Base-by-base conservation (phyloP, 2,797 vertebrate species). In the Pangasius sanitwongsei region DNA sequence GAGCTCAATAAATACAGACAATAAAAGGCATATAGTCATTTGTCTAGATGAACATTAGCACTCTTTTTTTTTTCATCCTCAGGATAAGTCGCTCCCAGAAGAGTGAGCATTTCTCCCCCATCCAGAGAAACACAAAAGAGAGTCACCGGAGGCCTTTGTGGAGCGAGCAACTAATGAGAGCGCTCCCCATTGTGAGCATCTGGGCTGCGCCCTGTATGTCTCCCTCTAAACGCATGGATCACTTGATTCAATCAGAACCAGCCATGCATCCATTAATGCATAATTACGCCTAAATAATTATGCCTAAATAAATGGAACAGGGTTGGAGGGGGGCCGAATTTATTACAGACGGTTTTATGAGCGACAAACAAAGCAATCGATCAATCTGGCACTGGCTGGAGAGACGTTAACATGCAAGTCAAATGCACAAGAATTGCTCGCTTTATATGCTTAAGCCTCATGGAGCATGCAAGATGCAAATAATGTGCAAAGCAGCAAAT, bases 351-450 rank as follows among this genome's bases (percentile, higher is more conserved):
- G 95, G 93, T 93, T 96, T 96, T 95, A 96, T 95, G 94, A 96
- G 94, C 92, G 93, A 96, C 96, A 96, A 95, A 96, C 95, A 96
- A 96, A 95, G 94, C 94, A 94, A 96, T 96, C 94, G 94, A 96
- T 96, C 96, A 96, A 95, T 96, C 94, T 53, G 89, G 34, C 90
- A 81, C 89, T 88, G 92, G 94, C 91, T 41, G 44, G 67, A 89
- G 92, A 93, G 93, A 93, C 93, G 92, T 92, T 93, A 93, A 93
- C 94, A 93, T 84, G 92, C 90, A 92, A 95, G 90, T 92, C 90
- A 91, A 93, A 93, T 9, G 44, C 80, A 91, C 92, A 90, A 92
- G 93, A 92, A 94, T 67, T 50, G 61, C 95, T 92, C 61, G 78
- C 94, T 93, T 93, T 87, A 90, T 92, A 83, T 90, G 93, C 94